A percentile compares a stretch with the other conserved stretches of the same genome.
phyloP scores from a whole-genome alignment of 2,113 vertebrate genomes.

The Sus scrofa region DNA sequence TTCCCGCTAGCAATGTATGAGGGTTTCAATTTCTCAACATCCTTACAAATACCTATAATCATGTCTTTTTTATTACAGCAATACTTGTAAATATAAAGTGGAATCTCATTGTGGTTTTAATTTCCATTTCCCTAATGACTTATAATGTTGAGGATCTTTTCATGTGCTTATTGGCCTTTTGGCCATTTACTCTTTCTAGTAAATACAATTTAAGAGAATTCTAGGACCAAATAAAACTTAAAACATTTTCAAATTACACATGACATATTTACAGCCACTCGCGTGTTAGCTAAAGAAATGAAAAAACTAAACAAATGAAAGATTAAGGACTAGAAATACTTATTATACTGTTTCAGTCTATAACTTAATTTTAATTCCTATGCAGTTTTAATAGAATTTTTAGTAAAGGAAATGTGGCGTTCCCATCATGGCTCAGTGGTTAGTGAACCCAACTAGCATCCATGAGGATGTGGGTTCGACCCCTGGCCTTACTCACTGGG shows the following conservation, averaged over 20 bases:
- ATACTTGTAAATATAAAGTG: background rate
- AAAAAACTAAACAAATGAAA: background rate
- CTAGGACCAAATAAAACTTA: background rate
- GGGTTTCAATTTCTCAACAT: background rate
- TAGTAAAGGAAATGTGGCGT: too few relatives aligned
- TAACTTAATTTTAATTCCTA: constrained; percentile 31
- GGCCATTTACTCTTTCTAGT: background rate
- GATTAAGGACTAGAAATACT: background rate
- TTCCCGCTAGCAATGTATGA: background rate
- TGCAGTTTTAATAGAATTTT: background rate
- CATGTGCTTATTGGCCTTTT: background rate
- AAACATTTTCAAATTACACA: background rate
- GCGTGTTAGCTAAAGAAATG: constrained; percentile 2
- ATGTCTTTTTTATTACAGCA: background rate
- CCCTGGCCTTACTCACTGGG: too few relatives aligned
- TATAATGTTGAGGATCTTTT: background rate
- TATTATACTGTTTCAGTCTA: background rate
- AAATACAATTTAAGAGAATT: constrained; percentile 41
- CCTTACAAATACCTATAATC: background rate
- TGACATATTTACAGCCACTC: background rate
- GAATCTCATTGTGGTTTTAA: background rate
- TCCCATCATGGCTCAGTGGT: too few relatives aligned
- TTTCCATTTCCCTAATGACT: background rate
- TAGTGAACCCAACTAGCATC: too few relatives aligned
- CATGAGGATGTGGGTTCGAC: too few relatives aligned